Evolutionary conservation across 2,888 invertebrate species (phyloP).

Genomic region (Strigamia transsilvanica): DNA sequence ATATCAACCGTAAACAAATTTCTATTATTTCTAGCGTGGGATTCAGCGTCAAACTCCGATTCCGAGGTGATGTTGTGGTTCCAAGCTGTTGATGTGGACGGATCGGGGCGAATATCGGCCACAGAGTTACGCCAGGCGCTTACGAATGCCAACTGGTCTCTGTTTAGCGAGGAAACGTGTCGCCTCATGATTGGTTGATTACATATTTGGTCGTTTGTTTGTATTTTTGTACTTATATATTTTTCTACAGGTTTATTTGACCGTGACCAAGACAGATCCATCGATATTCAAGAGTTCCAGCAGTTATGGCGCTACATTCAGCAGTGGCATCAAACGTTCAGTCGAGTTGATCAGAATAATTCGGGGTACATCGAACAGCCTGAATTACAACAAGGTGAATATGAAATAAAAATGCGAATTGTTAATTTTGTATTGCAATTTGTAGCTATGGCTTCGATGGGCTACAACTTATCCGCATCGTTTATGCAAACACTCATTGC

Average conservation of each 20-base stretch:
- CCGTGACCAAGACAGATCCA: slow-evolving; percentile 81
- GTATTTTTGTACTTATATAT: neutral
- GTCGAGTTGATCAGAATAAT: slow-evolving; percentile 83
- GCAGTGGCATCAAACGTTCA: slow-evolving; percentile 82
- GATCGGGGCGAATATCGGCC: slow-evolving; percentile 82
- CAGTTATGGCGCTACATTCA: slow-evolving; percentile 86
- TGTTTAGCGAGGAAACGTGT: slow-evolving; percentile 83
- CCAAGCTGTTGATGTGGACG: slow-evolving; percentile 80
- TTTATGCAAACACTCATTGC: slow-evolving; percentile 77
- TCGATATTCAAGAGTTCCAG: slow-evolving; percentile 84
- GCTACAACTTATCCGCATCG: slow-evolving; percentile 81
- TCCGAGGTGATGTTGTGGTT: slow-evolving; percentile 88
- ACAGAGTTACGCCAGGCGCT: slow-evolving; percentile 80
- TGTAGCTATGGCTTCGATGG: slow-evolving; percentile 84
- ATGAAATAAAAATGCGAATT: neutral
- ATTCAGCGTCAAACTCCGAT: slow-evolving; percentile 60
- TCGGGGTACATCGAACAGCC: slow-evolving; percentile 84
- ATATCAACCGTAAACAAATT: neutral
- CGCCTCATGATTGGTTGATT: slow-evolving; percentile 82
- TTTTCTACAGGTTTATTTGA: slow-evolving; percentile 81
- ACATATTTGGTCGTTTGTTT: neutral
- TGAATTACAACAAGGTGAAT: slow-evolving; percentile 77
- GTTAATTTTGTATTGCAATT: neutral
- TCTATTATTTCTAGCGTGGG: neutral
- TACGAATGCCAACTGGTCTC: slow-evolving; percentile 84